Evolutionary conservation across 1,140 invertebrate genomes (phyloP).

Genomic region (Drosophila mayri): DNA sequence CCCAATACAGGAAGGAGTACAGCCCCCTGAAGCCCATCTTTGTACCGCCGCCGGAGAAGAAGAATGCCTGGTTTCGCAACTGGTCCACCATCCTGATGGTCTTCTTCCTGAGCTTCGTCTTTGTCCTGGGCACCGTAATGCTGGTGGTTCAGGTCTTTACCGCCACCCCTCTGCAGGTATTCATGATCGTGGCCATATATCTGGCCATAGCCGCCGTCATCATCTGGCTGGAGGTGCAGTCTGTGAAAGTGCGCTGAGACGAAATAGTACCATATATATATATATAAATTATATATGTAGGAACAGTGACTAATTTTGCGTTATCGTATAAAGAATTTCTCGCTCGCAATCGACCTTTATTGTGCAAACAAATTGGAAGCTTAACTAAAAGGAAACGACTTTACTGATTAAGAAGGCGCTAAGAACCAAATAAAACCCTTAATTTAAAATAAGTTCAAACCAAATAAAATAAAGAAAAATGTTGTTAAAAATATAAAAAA

Average conservation of each 20-base stretch:
- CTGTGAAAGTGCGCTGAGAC: constrained; percentile 68
- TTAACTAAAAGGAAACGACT: constrained; percentile 38
- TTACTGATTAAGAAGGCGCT: constrained; percentile 34
- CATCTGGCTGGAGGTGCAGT: constrained; percentile 73
- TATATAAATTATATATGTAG: neutral
- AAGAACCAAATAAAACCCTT: constrained; percentile 38
- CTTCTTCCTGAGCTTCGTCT: constrained; percentile 55
- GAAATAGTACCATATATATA: neutral
- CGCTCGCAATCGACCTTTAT: constrained; percentile 37
- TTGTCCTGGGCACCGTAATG: constrained; percentile 60
- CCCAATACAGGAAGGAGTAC: constrained; percentile 75
- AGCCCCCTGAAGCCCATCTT: constrained; percentile 59
- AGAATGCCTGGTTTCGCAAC: constrained; percentile 68
- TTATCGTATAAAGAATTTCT: constrained; percentile 22
- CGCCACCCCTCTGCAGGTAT: constrained; percentile 53
- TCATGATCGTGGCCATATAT: constrained; percentile 59
- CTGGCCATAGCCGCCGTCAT: constrained; percentile 56
- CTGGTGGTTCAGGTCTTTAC: constrained; percentile 67
- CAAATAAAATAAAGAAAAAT: constrained; percentile 27
- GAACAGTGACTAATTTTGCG: constrained; percentile 42
- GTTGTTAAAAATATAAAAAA: neutral
- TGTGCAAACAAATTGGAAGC: constrained; percentile 59
- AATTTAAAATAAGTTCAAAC: constrained; percentile 30
- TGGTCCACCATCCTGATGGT: constrained; percentile 61
- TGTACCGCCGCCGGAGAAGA: constrained; percentile 65